phyloP scores from a whole-genome alignment of 2,797 vertebrate species.

The Lindbergichthys nudifrons region DNA sequence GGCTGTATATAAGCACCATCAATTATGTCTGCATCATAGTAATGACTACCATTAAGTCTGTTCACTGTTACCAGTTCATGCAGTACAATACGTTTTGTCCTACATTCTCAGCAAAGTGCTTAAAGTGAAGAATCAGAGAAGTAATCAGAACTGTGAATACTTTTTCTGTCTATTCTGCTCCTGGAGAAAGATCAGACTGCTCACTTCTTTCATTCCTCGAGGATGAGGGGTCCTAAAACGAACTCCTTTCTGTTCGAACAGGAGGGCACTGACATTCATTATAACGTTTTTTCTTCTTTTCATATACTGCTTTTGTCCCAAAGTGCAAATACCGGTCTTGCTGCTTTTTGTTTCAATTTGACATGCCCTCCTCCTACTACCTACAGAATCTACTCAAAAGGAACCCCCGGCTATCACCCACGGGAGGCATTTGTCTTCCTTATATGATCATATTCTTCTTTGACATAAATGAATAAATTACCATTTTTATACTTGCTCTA shows the following conservation, averaged over 20 bases:
- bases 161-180: constrained; percentile 39
- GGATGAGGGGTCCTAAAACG: constrained; percentile 44
- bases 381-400: constrained; percentile 33
- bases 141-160: constrained; percentile 31
- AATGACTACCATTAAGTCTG: constrained; percentile 9
- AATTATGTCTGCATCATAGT: constrained; percentile 31
- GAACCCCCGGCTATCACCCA: constrained; percentile 53
- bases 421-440: constrained; percentile 52
- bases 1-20: constrained; percentile 34
- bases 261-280: constrained; percentile 51
- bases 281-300: constrained; percentile 22
- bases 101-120: constrained; percentile 4
- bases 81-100: constrained; percentile 19
- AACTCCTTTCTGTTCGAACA: constrained; percentile 58
- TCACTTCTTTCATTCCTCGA: constrained; percentile 34
- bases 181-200: constrained; percentile 30
- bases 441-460: constrained; percentile 37
- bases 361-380: constrained; percentile 54
- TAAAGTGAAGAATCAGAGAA: constrained; percentile 18
- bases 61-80: constrained; percentile 1
- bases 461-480: constrained; percentile 55
- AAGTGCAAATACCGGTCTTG: constrained; percentile 34
- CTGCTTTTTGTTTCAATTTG: constrained; percentile 62
- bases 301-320: constrained; percentile 26
- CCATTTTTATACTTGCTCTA: constrained; percentile 39